Conservation (phyloP, 2,113 vertebrate genomes). For the Odocoileus hemionus region DNA sequence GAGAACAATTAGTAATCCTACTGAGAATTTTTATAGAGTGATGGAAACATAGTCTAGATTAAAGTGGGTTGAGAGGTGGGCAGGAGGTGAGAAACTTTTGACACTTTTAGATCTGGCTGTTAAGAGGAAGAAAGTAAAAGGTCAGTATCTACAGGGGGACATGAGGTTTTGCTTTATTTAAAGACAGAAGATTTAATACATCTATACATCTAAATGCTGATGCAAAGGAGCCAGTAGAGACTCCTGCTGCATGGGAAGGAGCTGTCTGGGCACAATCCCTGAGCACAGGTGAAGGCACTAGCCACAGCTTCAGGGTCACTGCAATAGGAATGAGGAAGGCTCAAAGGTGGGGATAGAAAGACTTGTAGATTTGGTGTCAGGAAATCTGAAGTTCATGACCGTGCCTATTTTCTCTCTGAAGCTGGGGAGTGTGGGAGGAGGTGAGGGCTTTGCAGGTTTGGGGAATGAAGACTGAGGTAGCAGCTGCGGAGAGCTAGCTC, state of each 20-base stretch:
- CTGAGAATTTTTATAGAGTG: not conserved
- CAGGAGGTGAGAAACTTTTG: not conserved
- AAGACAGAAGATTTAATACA: not conserved
- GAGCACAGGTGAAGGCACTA: not conserved
- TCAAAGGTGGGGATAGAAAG: not conserved
- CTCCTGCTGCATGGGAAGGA: not conserved
- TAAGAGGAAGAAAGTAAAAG: not conserved
- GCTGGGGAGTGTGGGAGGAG: not conserved
- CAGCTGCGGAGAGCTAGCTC: not conserved
- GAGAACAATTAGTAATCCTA: not conserved
- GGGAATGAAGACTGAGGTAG: not conserved
- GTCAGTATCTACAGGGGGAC: not conserved
- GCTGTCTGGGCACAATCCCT: not conserved
- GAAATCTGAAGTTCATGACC: not conserved
- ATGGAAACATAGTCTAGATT: not conserved
- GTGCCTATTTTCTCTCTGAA: not conserved
- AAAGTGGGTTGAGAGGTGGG: not conserved
- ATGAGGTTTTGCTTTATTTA: not conserved
- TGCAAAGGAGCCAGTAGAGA: not conserved
- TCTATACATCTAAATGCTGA: not conserved
- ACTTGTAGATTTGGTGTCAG: not conserved
- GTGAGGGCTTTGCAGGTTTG: not conserved
- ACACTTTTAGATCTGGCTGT: not conserved
- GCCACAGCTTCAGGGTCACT: not conserved
- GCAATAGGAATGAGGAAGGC: not conserved